Conservation (phyloP, 2,113 vertebrate genomes). For the Heliornis fulica region DNA sequence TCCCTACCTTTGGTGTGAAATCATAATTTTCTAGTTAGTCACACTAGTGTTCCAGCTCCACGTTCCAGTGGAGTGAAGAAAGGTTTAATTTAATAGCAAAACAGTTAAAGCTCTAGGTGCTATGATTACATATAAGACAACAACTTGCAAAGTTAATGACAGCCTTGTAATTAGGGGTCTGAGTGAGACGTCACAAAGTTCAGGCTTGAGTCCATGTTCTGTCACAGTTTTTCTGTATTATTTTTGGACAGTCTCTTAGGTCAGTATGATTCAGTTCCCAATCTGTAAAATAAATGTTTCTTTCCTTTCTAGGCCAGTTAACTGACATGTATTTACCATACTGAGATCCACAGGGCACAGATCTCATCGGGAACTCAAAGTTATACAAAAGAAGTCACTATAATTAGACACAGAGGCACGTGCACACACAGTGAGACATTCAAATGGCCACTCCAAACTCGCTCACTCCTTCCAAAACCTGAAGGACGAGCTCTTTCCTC, state of each 20-base stretch:
- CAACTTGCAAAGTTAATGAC: neutral
- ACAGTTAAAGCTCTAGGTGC: neutral
- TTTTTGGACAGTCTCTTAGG: neutral
- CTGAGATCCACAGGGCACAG: neutral
- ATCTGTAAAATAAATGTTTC: conserved; percentile 7
- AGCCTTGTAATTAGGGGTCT: neutral
- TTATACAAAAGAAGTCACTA: neutral
- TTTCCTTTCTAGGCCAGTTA: neutral
- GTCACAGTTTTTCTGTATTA: neutral
- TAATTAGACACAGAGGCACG: no score
- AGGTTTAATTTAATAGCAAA: neutral
- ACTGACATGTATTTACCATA: neutral
- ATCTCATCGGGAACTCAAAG: neutral
- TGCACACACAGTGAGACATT: neutral
- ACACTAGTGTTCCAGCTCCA: neutral
- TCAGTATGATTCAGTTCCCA: neutral
- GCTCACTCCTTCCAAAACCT: neutral
- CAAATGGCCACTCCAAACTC: neutral
- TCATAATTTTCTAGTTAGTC: neutral
- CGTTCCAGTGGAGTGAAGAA: neutral
- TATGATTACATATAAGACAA: neutral
- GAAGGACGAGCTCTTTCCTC: neutral
- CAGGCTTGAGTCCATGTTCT: neutral
- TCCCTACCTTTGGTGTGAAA: neutral
- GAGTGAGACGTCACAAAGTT: neutral